Percentiles rank a stretch among this genome's conserved stretches.
phyloP scores from a whole-genome alignment of 2,888 invertebrate genomes.

The Melipona beecheii region DNA sequence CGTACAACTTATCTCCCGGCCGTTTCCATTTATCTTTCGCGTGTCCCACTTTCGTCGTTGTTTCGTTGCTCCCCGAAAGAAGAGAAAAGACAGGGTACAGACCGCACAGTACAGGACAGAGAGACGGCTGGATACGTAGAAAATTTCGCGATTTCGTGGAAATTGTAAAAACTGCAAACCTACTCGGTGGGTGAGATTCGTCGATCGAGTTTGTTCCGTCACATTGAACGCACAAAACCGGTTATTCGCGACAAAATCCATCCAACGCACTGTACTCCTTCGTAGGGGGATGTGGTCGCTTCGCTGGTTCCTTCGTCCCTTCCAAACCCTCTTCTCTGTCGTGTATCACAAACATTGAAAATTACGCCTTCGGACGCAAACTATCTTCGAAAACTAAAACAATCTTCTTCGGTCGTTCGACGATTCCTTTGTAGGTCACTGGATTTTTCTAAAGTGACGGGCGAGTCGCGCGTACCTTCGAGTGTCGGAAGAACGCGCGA shows the following conservation, averaged over 20 bases:
- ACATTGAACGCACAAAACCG: not conserved
- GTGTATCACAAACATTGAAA: too few relatives aligned
- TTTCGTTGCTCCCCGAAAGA: not conserved
- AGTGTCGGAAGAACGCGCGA: too few relatives aligned
- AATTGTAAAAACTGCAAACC: not conserved
- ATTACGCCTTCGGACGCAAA: not conserved
- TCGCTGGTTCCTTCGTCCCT: not conserved
- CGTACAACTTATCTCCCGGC: not conserved
- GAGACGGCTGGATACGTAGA: not conserved
- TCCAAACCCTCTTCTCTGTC: too few relatives aligned
- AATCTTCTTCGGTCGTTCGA: not conserved
- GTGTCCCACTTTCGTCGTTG: not conserved
- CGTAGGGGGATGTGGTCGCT: too few relatives aligned
- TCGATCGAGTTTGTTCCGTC: not conserved
- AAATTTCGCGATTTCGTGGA: too few relatives aligned
- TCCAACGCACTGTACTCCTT: not conserved
- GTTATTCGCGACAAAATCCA: not conserved
- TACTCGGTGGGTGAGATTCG: not conserved
- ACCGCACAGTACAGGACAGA: not conserved
- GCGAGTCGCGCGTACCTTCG: too few relatives aligned
- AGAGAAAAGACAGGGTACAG: too few relatives aligned
- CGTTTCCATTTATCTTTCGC: not conserved
- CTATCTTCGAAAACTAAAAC: not conserved
- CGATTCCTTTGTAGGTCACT: slow-evolving; percentile 14
- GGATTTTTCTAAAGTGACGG: too few relatives aligned